Conservation (phyloP, 2,113 vertebrate species). For the Empidonax alnorum region DNA sequence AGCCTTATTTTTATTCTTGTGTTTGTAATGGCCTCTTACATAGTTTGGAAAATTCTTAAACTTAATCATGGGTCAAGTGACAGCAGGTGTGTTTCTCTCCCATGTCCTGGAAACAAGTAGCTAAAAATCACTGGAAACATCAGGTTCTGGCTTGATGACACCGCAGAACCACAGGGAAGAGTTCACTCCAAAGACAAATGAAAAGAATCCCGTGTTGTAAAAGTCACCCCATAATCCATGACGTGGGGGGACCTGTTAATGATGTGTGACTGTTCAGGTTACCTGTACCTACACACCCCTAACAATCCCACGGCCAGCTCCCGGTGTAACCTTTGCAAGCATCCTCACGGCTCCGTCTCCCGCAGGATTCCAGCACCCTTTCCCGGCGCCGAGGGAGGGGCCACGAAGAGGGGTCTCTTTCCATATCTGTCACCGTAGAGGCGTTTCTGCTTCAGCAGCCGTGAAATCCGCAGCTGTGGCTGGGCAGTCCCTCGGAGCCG, state of each 20-base stretch:
- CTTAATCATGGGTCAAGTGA: not conserved
- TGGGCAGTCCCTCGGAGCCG: not conserved
- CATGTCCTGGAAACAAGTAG: conserved; percentile 7
- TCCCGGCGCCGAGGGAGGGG: not conserved
- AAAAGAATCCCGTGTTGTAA: not conserved
- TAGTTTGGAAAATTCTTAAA: not conserved
- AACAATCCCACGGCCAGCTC: not conserved
- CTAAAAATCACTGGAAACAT: not conserved
- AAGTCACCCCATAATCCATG: rapidly evolving
- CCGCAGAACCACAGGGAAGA: not conserved
- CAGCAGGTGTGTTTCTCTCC: not conserved
- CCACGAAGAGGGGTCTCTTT: not conserved
- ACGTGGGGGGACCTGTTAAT: not conserved
- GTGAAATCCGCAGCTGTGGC: conserved; percentile 13
- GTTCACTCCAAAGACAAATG: not conserved
- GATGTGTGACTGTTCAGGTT: not conserved
- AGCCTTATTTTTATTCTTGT: not conserved
- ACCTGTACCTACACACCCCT: not conserved
- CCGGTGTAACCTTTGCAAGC: rapidly evolving
- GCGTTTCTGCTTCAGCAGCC: not conserved
- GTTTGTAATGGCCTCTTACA: not conserved
- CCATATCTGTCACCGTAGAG: not conserved
- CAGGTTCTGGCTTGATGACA: not conserved
- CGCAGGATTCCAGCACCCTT: not conserved
- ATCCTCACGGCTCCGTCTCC: rapidly evolving